These are phyloP conservation scores for Amphipyra berbera DNA, from an alignment of 2,888 invertebrate species.

Conservation along the genomic window DNA sequence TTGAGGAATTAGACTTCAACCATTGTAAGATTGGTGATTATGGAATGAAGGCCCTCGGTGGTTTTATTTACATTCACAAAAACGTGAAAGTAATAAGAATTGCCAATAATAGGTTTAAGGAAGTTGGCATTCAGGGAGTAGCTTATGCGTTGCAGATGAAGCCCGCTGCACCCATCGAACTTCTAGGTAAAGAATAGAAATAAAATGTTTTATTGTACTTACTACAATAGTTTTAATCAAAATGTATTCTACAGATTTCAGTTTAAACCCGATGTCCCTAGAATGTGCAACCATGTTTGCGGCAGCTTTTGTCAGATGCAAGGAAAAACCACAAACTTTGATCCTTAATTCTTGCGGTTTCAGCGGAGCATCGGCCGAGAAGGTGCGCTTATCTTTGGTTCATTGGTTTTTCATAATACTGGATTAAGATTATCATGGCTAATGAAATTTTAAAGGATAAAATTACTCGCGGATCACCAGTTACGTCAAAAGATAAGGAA, in stretches of 20 bases:
- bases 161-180: slow-evolving; percentile 83
- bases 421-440: background rate
- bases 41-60: slow-evolving; percentile 91
- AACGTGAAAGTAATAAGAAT: slow-evolving; percentile 86
- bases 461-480: background rate
- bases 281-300: slow-evolving; percentile 90
- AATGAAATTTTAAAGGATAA: background rate
- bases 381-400: slow-evolving; percentile 63
- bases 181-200: slow-evolving; percentile 72
- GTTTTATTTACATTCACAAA: slow-evolving; percentile 85
- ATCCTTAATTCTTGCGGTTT: slow-evolving; percentile 89
- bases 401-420: background rate
- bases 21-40: slow-evolving; percentile 91
- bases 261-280: slow-evolving; percentile 91
- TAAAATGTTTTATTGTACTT: background rate
- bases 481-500: background rate
- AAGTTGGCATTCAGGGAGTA: slow-evolving; percentile 87
- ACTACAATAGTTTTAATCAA: background rate
- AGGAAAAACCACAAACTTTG: slow-evolving; percentile 87
- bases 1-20: slow-evolving; percentile 91
- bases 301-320: slow-evolving; percentile 89
- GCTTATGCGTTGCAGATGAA: slow-evolving; percentile 88
- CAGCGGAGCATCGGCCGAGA: slow-evolving; percentile 86
- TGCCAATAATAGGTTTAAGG: slow-evolving; percentile 89
- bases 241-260: slow-evolving; percentile 80